Base-by-base conservation (phyloP, 2,797 vertebrate genomes). In the Pachyuromys duprasi region DNA sequence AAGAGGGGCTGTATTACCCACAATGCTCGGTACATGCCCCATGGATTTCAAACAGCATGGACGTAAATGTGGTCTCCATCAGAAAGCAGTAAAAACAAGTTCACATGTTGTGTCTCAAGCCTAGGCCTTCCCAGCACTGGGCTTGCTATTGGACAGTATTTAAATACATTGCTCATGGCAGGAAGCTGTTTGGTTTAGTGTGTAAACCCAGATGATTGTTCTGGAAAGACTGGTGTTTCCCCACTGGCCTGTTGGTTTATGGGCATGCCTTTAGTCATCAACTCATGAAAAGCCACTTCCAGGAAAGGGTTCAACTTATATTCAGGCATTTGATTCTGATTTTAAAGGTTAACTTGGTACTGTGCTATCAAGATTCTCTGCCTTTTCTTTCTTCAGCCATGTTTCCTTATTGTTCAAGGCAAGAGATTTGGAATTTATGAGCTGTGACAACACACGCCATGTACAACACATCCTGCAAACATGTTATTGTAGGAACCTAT, bases 331-430 rank as follows among this genome's bases (percentile, higher is more conserved):
- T 11, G 53, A 60, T 53, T 69, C 65, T 18, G 31, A 67, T 67
- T 76, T 63, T 84, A 72, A 88, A 93, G 39, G 82, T 92, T 65
- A 80, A 33, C 39, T 76, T 13, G 22, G 45, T 22, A 14, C 13
- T 1, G 55, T 13, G 63, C 42, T 53, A 14, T 65, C 90, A 79
- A n/a, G 53, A 36, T 53, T 42, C 11, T 5, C 26, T 3, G 2
- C 17, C 17, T 57, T 57, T 94, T 89, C 74, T 80, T 72, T 70
- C 70, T 75, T 72, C 63, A 39, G 36, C 82, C n/a, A 1, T 55
- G 65, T 62, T 93, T 86, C 36, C 45, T 2, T 53, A 55, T 79
- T 76, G 65, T 84, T 94, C 55, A 87, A 89, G 74, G 39, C 4
- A 24, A 93, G 93, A 49, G 45, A 78, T 14, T 22, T 49, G 31